Percentiles rank a stretch among this genome's conserved stretches.
phyloP scores from a whole-genome alignment of 2,797 vertebrate genomes.

The Brotula barbata region DNA sequence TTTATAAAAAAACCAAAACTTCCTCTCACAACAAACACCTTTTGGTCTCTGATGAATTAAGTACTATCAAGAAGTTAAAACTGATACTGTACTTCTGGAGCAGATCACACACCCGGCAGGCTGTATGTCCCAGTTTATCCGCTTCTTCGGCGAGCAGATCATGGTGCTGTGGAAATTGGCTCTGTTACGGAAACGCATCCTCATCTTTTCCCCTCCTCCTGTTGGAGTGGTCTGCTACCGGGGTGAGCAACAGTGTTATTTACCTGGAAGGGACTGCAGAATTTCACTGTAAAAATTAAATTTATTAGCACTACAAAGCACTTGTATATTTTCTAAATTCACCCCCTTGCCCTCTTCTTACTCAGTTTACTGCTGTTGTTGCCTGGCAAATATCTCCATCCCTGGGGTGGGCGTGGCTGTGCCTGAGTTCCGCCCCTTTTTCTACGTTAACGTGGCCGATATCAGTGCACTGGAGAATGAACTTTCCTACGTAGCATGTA shows the following conservation, averaged over 20 bases:
- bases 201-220: conserved; percentile 94
- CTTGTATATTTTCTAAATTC: conserved; percentile 5
- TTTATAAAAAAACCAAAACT: too few species aligned
- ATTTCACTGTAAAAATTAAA: neutral
- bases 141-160: conserved; percentile 96
- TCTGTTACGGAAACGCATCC: conserved; percentile 90
- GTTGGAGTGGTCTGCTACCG: conserved; percentile 95
- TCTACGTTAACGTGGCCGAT: conserved; percentile 93
- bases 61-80: too few species aligned
- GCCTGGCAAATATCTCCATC: conserved; percentile 92
- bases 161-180: conserved; percentile 95
- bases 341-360: conserved; percentile 1
- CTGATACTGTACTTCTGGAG: conserved; percentile 4
- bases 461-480: conserved; percentile 92
- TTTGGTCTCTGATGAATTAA: neutral
- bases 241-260: conserved; percentile 76
- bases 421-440: conserved; percentile 92
- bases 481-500: conserved; percentile 93
- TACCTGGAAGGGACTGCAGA: neutral
- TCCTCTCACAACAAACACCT: too few species aligned
- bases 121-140: conserved; percentile 97
- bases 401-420: conserved; percentile 87
- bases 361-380: conserved; percentile 94
- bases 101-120: conserved; percentile 96
- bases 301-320: too few species aligned